phyloP scores from a whole-genome alignment of 2,113 vertebrate species.

The Mellivora capensis region DNA sequence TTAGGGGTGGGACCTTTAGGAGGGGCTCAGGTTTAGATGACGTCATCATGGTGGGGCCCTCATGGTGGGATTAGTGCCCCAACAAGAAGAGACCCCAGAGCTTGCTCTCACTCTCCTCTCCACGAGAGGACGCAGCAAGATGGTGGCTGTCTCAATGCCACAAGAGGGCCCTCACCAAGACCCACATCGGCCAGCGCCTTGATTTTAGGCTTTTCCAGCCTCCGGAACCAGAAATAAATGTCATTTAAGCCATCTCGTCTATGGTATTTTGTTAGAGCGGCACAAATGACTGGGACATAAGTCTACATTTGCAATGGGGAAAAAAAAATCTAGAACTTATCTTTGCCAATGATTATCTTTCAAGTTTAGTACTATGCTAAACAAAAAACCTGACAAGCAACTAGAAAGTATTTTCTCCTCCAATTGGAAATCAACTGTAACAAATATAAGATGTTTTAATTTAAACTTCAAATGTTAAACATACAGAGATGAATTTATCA shows the following conservation, averaged over 20 bases:
- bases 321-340: background rate
- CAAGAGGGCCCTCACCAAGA: background rate
- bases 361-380: constrained; percentile 13
- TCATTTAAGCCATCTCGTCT: background rate
- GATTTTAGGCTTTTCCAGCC: background rate
- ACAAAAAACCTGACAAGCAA: constrained; percentile 1
- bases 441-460: background rate
- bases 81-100: background rate
- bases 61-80: background rate
- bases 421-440: background rate
- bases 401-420: constrained; percentile 14
- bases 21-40: background rate
- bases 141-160: rapidly evolving
- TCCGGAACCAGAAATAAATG: background rate
- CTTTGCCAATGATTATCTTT: constrained; percentile 7
- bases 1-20: background rate
- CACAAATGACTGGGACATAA: background rate
- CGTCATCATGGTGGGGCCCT: background rate
- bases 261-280: background rate
- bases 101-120: background rate
- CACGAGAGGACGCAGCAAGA: background rate
- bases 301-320: background rate
- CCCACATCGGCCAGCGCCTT: background rate
- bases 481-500: background rate
- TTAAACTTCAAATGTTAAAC: background rate